Conservation (phyloP, 2,113 vertebrate species). For the Xiphophorus hellerii region DNA sequence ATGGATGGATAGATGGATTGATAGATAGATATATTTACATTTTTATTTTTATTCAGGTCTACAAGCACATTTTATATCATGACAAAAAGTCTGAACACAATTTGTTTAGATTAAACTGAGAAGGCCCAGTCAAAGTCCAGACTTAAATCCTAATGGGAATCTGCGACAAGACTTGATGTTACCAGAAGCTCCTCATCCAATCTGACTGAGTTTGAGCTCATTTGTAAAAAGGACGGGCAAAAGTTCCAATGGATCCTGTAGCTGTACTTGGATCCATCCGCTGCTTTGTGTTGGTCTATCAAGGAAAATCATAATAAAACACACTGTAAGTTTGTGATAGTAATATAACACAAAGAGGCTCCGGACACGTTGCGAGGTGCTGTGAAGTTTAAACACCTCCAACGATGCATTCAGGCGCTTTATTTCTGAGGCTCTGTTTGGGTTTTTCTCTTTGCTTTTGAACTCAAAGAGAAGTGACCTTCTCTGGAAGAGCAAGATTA, state of each 20-base stretch:
- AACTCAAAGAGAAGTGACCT: constrained; percentile 59
- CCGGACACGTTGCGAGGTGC: not conserved
- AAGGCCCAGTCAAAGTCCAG: not conserved
- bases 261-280: no score
- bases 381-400: constrained; percentile 6
- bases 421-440: constrained; percentile 6
- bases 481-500: constrained; percentile 60
- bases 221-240: no score
- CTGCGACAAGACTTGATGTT: not conserved
- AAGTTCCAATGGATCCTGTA: no score
- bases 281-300: no score
- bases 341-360: not conserved
- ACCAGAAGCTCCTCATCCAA: not conserved
- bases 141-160: not conserved
- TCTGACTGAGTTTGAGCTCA: not conserved
- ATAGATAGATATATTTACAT: no score
- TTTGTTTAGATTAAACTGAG: no score
- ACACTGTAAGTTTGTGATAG: not conserved
- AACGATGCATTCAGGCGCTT: not conserved
- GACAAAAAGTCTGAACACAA: no score
- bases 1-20: no score
- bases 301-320: no score
- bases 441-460: constrained; percentile 20
- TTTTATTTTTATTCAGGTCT: no score
- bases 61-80: no score